A percentile compares a stretch with the other conserved stretches of the same genome.
phyloP scores from a whole-genome alignment of 2,797 vertebrate genomes.

The Falco novaeseelandiae region DNA sequence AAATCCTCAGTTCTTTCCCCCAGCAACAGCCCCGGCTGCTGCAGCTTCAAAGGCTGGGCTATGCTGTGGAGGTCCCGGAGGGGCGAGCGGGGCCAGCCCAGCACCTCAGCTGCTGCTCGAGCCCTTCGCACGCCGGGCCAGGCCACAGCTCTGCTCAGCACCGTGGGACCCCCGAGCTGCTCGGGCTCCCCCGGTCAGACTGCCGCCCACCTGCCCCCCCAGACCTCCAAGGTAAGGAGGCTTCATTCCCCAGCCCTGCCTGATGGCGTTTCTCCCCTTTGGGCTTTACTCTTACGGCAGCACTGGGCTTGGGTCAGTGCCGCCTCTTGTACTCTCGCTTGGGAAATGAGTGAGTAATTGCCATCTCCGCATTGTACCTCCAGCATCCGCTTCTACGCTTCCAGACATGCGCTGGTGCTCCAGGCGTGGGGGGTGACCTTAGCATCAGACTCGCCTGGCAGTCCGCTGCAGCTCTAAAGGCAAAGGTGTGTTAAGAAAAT shows the following conservation, averaged over 20 bases:
- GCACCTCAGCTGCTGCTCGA: not conserved
- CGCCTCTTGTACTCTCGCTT: not conserved
- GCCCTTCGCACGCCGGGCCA: rapidly evolving
- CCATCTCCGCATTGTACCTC: not conserved
- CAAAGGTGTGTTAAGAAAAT: not conserved
- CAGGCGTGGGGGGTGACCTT: not conserved
- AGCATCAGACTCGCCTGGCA: not conserved
- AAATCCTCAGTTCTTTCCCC: conserved; percentile 8
- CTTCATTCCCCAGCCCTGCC: not conserved
- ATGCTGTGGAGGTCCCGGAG: not conserved
- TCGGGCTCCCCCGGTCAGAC: not conserved
- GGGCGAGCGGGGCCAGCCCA: rapidly evolving
- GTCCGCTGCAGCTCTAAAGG: not conserved
- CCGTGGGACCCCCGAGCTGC: rapidly evolving
- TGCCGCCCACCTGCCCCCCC: not conserved
- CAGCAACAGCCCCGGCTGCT: not conserved
- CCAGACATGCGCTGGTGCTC: rapidly evolving
- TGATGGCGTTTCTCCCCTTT: rapidly evolving
- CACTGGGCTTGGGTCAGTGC: not conserved
- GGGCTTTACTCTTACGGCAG: not conserved
- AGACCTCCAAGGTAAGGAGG: not conserved
- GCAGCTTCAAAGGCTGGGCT: conserved; percentile 41
- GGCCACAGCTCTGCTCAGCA: rapidly evolving
- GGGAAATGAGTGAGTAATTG: not conserved
- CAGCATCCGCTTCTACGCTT: not conserved